Conservation (phyloP, 2,888 invertebrate species). For the Myopa testacea region DNA sequence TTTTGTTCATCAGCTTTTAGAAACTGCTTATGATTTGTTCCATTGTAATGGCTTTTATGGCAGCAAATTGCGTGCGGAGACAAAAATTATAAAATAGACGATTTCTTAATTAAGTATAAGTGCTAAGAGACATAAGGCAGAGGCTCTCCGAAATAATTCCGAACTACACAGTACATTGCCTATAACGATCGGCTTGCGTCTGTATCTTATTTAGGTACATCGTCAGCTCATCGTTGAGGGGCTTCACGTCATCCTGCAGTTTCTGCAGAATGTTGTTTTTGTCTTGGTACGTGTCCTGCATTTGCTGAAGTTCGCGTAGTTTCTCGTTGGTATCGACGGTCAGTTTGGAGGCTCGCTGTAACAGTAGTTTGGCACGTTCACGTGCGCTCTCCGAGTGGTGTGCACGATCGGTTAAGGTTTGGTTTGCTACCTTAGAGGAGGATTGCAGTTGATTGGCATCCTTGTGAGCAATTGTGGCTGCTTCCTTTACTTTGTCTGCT, state of each 20-base stretch:
- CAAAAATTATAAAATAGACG: constrained; percentile 29
- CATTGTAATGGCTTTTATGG: constrained; percentile 38
- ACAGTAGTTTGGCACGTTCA: constrained; percentile 80
- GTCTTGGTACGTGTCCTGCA: constrained; percentile 73
- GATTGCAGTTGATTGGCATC: constrained; percentile 71
- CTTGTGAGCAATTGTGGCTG: constrained; percentile 78
- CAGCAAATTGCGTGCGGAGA: constrained; percentile 20
- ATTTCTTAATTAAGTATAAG: constrained; percentile 37
- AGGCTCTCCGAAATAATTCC: constrained; percentile 11
- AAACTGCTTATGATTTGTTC: constrained; percentile 42
- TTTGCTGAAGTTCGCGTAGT: constrained; percentile 74
- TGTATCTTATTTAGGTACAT: constrained; percentile 74
- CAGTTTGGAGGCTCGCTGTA: constrained; percentile 84
- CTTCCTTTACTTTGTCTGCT: constrained; percentile 78
- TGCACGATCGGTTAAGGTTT: constrained; percentile 78
- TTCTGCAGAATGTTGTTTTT: constrained; percentile 73
- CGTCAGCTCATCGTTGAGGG: constrained; percentile 74
- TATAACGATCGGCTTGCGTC: constrained; percentile 73
- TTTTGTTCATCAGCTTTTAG: constrained; percentile 18
- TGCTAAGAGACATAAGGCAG: constrained; percentile 35
- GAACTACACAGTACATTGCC: constrained; percentile 69
- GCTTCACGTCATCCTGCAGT: constrained; percentile 73
- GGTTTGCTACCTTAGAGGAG: constrained; percentile 77
- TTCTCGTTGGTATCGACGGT: constrained; percentile 83
- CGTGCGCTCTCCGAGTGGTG: constrained; percentile 82